A percentile compares a stretch with the other conserved stretches of the same genome.
phyloP scores from a whole-genome alignment of 1,140 invertebrate species.

The Acromyrmex heyeri region DNA sequence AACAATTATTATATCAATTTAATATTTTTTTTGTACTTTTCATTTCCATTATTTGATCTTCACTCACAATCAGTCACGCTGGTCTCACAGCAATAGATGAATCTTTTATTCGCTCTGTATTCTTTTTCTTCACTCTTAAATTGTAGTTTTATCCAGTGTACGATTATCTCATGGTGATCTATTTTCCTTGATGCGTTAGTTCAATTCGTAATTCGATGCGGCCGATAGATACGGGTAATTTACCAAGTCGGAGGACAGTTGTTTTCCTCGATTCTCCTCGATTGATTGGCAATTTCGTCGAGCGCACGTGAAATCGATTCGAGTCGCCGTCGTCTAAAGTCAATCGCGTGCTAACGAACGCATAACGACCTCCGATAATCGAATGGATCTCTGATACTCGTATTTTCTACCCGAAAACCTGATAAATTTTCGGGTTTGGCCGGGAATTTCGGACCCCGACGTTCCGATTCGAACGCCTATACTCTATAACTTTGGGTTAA shows the following conservation, averaged over 20 bases:
- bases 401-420: conserved; percentile 20
- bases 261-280: conserved; percentile 47
- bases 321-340: conserved; percentile 43
- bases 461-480: neutral
- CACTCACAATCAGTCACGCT: neutral
- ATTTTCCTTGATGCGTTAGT: conserved; percentile 39
- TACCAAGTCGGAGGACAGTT: conserved; percentile 48
- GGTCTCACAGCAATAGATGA: neutral
- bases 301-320: conserved; percentile 58
- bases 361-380: conserved; percentile 56
- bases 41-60: neutral
- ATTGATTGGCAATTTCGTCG: conserved; percentile 65
- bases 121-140: conserved; percentile 12
- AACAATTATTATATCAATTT: neutral
- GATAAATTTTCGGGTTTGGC: conserved; percentile 33
- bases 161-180: conserved; percentile 45
- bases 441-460: neutral
- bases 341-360: conserved; percentile 56
- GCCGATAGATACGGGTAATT: conserved; percentile 53
- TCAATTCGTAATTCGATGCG: conserved; percentile 50
- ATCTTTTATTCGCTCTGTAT: neutral
- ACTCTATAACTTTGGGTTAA: conserved; percentile 37
- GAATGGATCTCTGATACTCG: conserved; percentile 39
- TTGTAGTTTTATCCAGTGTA: conserved; percentile 15
- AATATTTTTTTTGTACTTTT: neutral